A percentile compares a stretch with the other conserved stretches of the same genome.
Evolutionary conservation across 2,113 vertebrate species (phyloP).

Genomic region (Noctilio leporinus): DNA sequence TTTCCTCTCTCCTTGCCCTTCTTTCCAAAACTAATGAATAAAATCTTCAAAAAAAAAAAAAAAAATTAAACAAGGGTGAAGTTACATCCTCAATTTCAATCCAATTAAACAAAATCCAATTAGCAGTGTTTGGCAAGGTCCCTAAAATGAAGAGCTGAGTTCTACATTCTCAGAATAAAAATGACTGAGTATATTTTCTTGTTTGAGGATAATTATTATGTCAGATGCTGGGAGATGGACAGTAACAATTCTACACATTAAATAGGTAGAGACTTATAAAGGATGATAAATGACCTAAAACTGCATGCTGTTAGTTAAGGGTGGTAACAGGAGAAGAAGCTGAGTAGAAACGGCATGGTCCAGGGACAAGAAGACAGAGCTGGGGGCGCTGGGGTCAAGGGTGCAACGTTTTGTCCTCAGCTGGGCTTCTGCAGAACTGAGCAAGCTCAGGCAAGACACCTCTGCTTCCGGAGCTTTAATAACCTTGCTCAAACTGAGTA

Average conservation of each 20-base stretch:
- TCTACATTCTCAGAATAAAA: conserved; percentile 10
- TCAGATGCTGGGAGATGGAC: neutral
- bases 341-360: neutral
- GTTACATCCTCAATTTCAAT: conserved; percentile 12
- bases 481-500: neutral
- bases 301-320: neutral
- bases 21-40: too few relatives aligned
- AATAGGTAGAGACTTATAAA: neutral
- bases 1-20: too few relatives aligned
- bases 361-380: neutral
- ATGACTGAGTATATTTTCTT: neutral
- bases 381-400: too few relatives aligned
- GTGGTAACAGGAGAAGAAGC: neutral
- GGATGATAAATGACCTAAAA: neutral
- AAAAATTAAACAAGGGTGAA: neutral
- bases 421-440: neutral
- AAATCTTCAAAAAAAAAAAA: too few relatives aligned
- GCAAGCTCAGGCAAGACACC: neutral
- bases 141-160: neutral
- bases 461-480: neutral
- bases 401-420: neutral
- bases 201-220: neutral
- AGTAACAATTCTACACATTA: neutral
- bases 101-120: conserved; percentile 37
- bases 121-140: neutral